phyloP scores from a whole-genome alignment of 2,888 invertebrate genomes.

The Theristus sp. region DNA sequence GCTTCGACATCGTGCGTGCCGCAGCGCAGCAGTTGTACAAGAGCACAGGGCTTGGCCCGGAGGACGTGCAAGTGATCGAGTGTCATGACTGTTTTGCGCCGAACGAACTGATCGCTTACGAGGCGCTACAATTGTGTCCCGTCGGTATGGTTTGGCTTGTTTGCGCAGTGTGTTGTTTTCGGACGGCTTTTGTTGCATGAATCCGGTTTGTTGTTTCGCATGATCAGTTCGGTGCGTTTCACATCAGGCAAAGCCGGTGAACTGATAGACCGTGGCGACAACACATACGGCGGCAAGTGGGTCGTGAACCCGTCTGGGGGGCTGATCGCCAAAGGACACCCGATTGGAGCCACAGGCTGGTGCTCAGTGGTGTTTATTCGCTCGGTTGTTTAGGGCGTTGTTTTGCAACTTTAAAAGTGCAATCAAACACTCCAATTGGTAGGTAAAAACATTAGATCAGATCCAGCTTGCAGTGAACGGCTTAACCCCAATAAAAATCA shows the following conservation, averaged over 20 bases:
- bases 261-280: constrained; percentile 76
- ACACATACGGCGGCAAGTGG: constrained; percentile 88
- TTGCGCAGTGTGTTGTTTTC: neutral
- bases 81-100: constrained; percentile 94
- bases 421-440: too few species aligned
- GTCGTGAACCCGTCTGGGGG: constrained; percentile 98
- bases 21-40: constrained; percentile 49
- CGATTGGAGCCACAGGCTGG: constrained; percentile 74
- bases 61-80: constrained; percentile 54
- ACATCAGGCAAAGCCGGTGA: constrained; percentile 71
- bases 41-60: constrained; percentile 42
- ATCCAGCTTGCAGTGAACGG: too few species aligned
- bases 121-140: constrained; percentile 71
- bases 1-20: constrained; percentile 23
- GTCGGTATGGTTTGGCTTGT: too few species aligned
- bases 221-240: too few species aligned
- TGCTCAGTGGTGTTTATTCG: too few species aligned
- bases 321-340: constrained; percentile 95
- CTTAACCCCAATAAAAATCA: too few species aligned
- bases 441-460: too few species aligned
- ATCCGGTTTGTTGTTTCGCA: too few species aligned
- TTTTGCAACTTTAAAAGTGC: too few species aligned
- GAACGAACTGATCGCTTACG: constrained; percentile 90
- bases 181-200: too few species aligned
- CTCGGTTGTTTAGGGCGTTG: neutral